Conservation (phyloP, 1,140 invertebrate species). For the Spodoptera frugiperda region DNA sequence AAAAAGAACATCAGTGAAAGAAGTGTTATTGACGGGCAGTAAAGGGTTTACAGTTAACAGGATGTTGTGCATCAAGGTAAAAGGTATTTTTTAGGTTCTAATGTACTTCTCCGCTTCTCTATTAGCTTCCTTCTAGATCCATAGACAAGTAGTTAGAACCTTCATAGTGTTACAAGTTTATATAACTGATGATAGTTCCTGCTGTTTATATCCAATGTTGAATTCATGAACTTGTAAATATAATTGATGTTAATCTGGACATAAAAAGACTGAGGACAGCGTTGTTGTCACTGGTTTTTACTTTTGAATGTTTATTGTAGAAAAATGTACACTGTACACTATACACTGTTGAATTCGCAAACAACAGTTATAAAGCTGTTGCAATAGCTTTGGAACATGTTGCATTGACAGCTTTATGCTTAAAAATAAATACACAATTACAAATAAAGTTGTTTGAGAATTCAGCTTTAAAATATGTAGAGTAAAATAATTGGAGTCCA, state of each 20-base stretch:
- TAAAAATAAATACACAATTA: no score
- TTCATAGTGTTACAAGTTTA: not conserved
- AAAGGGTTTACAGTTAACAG: not conserved
- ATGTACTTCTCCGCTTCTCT: not conserved
- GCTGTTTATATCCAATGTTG: constrained; percentile 4
- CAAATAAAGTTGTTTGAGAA: no score
- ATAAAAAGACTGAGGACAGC: constrained; percentile 12
- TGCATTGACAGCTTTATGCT: not conserved
- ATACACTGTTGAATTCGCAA: not conserved
- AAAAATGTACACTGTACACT: no score
- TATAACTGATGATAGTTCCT: constrained; percentile 12
- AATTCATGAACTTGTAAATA: constrained; percentile 19
- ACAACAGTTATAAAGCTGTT: no score
- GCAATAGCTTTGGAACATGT: not conserved
- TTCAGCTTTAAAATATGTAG: no score
- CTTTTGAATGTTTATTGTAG: not conserved
- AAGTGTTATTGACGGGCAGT: not conserved
- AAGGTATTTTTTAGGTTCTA: not conserved
- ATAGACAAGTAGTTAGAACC: constrained; percentile 10
- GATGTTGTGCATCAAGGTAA: not conserved
- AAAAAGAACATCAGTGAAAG: not conserved
- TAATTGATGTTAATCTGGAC: not conserved
- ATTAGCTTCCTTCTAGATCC: not conserved
- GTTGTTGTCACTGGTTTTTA: not conserved
- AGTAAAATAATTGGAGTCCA: not conserved